Evolutionary conservation across 2,888 invertebrate species (phyloP), one percentile per base, ranked within the genome.

Genomic region (Elgonia sp.): DNA sequence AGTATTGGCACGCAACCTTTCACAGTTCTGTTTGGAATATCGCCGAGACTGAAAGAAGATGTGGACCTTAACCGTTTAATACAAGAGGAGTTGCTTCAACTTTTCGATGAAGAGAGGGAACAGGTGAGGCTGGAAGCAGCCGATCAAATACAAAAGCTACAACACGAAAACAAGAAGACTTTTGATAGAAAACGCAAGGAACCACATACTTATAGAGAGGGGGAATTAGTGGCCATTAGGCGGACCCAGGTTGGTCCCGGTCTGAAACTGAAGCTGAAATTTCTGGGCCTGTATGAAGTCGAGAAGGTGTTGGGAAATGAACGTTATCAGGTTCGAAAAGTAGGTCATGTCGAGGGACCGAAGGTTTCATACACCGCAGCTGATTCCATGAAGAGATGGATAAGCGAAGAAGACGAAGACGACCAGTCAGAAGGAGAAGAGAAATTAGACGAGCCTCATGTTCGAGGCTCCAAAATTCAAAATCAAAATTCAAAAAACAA

Each of bases 161-260:
- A 46, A 20, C 67, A 37, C 0, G 67, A 67, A 46, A 67, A 67
- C 46, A n/a, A 46, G 46, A 67, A 20, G 20, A 46, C 1, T 4
- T 67, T 7, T 4, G 20, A 67, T 5, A 14, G 20, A 5, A 67
- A 46, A 20, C 42, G 67, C 12, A 42, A 46, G 8, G 67, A 67
- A 67, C 42, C 67, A 18, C 67, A 18, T 20, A 10, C 0, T 20
- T 67, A 67, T 20, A 18, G 0, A 0, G 5, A n/a, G 5, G 63
- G 63, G 12, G 63, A 63, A 1, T n/a, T 40, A 20, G 63, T 63
- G 37, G 63, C 63, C 39, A 63, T 63, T 40, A 37, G 63, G 2
- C 37, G 39, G n/a, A 63, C 63, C 16, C 67, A 67, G 42, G 0
- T 46, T 1, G 67, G 67, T 9, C 42, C 67, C 5, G 67, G 67